A percentile compares a stretch with the other conserved stretches of the same genome.
These are phyloP conservation scores for Steinernema carpocapsae DNA, from an alignment of 2,888 invertebrate species.

Conservation along the genomic window DNA sequence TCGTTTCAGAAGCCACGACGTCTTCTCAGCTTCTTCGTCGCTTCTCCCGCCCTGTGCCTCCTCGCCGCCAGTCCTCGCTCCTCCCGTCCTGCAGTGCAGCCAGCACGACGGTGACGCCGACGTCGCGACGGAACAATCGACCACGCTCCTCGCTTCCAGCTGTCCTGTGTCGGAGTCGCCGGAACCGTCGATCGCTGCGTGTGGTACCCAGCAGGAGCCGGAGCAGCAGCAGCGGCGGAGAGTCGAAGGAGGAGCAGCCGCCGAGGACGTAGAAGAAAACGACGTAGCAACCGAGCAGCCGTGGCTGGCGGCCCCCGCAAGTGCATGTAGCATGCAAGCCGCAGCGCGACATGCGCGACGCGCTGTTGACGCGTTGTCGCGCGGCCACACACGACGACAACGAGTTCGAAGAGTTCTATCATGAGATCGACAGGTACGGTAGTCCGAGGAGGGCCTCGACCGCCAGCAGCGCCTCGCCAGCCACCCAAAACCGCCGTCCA, in stretches of 20 bases:
- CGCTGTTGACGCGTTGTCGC: slow-evolving; percentile 26
- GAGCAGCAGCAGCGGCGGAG: too few relatives aligned
- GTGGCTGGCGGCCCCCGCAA: slow-evolving; percentile 27
- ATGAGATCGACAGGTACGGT: not conserved
- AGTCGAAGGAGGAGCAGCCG: too few relatives aligned
- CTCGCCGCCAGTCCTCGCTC: not conserved
- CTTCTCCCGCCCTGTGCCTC: not conserved
- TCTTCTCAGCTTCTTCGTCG: not conserved
- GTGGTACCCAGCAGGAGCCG: not conserved
- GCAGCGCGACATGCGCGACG: slow-evolving; percentile 31
- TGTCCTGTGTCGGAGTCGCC: not conserved
- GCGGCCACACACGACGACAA: slow-evolving; percentile 24
- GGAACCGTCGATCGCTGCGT: not conserved
- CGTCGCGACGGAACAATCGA: slow-evolving; percentile 28
- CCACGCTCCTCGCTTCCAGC: not conserved
- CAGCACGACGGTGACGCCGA: slow-evolving; percentile 14
- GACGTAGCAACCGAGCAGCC: not conserved
- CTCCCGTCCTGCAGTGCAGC: not conserved
- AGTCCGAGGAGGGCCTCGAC: not conserved
- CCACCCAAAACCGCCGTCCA: too few relatives aligned
- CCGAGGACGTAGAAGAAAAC: too few relatives aligned
- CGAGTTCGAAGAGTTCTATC: not conserved
- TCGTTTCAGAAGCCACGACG: slow-evolving; percentile 16
- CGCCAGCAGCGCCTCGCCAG: not conserved
- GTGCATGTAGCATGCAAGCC: slow-evolving; percentile 25